phyloP scores from a whole-genome alignment of 2,797 vertebrate genomes.

The Sebastes jordani region DNA sequence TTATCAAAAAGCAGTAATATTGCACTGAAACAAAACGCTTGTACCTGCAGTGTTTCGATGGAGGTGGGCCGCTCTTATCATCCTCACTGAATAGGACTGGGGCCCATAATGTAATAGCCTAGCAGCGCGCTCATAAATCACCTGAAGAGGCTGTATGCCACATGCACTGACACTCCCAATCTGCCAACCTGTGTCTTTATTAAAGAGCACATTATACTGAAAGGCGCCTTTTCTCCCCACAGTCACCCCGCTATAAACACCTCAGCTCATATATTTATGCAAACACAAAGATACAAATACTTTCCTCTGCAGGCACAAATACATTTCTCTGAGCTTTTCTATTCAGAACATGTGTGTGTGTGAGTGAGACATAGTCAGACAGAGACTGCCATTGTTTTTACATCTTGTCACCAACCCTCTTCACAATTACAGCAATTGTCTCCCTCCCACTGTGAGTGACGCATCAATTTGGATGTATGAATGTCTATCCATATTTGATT shows the following conservation, averaged over 20 bases:
- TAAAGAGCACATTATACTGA: constrained; percentile 70
- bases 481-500: constrained; percentile 44
- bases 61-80: constrained; percentile 66
- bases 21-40: constrained; percentile 57
- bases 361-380: neutral
- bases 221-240: neutral
- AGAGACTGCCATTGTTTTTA: constrained; percentile 40
- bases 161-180: constrained; percentile 75
- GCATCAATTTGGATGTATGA: constrained; percentile 35
- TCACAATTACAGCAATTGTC: constrained; percentile 45
- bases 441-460: constrained; percentile 29
- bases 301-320: constrained; percentile 29
- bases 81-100: constrained; percentile 47
- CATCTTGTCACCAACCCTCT: constrained; percentile 14
- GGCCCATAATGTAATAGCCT: constrained; percentile 76
- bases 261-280: constrained; percentile 38
- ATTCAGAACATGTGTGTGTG: neutral
- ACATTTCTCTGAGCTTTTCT: constrained; percentile 8
- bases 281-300: constrained; percentile 36
- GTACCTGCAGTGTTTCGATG: constrained; percentile 46
- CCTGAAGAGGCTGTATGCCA: constrained; percentile 66
- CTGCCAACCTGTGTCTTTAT: constrained; percentile 80
- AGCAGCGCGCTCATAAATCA: constrained; percentile 78
- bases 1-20: constrained; percentile 62
- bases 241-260: constrained; percentile 1